phyloP scores from a whole-genome alignment of 2,888 invertebrate species.

The Spilarctia lutea region DNA sequence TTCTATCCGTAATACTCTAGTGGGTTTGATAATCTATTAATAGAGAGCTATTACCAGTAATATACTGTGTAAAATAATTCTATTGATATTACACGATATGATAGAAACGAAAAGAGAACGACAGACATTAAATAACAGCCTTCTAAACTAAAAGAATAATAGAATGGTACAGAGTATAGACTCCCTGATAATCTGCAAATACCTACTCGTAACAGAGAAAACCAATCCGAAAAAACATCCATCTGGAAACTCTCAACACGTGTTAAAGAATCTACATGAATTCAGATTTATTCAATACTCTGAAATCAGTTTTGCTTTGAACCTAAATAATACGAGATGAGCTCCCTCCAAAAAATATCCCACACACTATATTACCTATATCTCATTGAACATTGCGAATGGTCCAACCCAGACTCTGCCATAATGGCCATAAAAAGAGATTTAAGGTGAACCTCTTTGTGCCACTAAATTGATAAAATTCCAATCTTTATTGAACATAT shows the following conservation, averaged over 20 bases:
- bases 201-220: neutral
- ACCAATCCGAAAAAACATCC: neutral
- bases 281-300: neutral
- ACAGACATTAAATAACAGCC: neutral
- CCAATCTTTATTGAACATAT: slow-evolving; percentile 44
- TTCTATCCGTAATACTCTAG: neutral
- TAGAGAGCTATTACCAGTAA: neutral
- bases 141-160: neutral
- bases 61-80: neutral
- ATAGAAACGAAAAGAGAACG: neutral
- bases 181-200: neutral
- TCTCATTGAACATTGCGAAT: slow-evolving; percentile 13
- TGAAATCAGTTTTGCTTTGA: neutral
- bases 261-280: neutral
- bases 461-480: slow-evolving; percentile 66
- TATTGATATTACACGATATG: neutral
- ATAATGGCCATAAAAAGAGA: slow-evolving; percentile 54
- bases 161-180: neutral
- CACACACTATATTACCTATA: slow-evolving; percentile 18
- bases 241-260: neutral
- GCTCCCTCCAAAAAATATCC: slow-evolving; percentile 3
- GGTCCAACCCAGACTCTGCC: slow-evolving; percentile 34
- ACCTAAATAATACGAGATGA: neutral
- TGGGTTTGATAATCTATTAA: neutral
- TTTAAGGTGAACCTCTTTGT: slow-evolving; percentile 62